A percentile compares a stretch with the other conserved stretches of the same genome.
phyloP scores from a whole-genome alignment of 2,888 invertebrate genomes.

The Galerucella nymphaeae region DNA sequence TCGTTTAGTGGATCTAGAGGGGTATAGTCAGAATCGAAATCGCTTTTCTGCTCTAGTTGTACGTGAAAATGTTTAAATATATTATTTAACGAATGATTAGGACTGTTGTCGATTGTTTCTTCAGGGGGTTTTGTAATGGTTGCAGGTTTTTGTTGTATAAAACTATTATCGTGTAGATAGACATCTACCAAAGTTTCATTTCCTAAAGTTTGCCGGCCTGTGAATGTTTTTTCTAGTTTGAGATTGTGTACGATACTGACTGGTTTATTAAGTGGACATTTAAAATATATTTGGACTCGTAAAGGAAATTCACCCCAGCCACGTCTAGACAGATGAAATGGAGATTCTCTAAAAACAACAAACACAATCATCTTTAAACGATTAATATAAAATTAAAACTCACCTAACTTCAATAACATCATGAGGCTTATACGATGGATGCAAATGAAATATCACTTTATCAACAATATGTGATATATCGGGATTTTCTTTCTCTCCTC shows the following conservation, averaged over 20 bases:
- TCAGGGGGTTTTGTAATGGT: constrained; percentile 31
- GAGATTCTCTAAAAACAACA: constrained; percentile 75
- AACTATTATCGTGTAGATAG: constrained; percentile 68
- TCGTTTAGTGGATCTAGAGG: constrained; percentile 16
- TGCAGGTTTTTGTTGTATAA: constrained; percentile 32
- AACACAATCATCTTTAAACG: too few relatives aligned
- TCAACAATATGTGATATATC: constrained; percentile 74
- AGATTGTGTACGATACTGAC: constrained; percentile 83
- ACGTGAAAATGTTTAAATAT: constrained; percentile 18
- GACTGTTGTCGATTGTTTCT: background rate
- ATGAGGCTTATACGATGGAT: constrained; percentile 88
- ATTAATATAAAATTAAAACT: too few relatives aligned
- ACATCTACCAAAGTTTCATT: constrained; percentile 84
- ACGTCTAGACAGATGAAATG: constrained; percentile 84
- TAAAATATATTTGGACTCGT: constrained; percentile 82
- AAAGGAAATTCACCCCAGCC: constrained; percentile 96
- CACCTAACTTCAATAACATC: constrained; percentile 83
- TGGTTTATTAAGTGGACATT: constrained; percentile 78
- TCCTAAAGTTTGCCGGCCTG: constrained; percentile 86
- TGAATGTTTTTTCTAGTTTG: constrained; percentile 83
- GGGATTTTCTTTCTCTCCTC: constrained; percentile 73
- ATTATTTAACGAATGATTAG: constrained; percentile 1
- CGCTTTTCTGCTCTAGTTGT: background rate
- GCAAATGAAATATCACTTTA: constrained; percentile 83
- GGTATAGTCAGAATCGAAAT: constrained; percentile 9